Evolutionary conservation across 2,888 invertebrate species (phyloP).

Genomic region (Acanthosepion pharaonis): DNA sequence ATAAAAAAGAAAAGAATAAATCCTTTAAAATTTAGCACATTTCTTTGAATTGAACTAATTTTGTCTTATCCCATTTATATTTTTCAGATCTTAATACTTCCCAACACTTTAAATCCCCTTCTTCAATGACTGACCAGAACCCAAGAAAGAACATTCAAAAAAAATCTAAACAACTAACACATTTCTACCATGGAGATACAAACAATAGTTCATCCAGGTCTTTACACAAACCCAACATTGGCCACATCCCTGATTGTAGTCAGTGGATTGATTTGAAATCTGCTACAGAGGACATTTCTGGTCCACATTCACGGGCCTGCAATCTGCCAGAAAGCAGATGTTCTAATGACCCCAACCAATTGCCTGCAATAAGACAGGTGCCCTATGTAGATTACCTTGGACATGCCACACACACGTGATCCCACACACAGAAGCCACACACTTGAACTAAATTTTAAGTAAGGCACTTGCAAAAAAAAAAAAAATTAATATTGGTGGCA

Average conservation of each 20-base stretch:
- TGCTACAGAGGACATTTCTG: background rate
- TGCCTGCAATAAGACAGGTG: background rate
- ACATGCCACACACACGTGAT: background rate
- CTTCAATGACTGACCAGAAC: background rate
- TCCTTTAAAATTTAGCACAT: background rate
- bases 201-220: conserved; percentile 18
- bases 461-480: background rate
- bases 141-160: background rate
- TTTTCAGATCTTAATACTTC: conserved; percentile 6
- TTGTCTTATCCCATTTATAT: background rate
- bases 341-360: background rate
- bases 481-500: background rate
- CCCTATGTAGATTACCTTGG: conserved; percentile 18
- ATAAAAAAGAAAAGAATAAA: background rate
- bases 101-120: background rate
- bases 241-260: conserved; percentile 22
- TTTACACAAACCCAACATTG: conserved; percentile 21
- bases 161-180: background rate
- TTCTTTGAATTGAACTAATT: background rate
- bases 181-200: background rate
- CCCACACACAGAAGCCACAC: background rate
- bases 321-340: background rate
- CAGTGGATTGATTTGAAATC: background rate
- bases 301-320: background rate
- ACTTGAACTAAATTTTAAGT: background rate